A percentile compares a stretch with the other conserved stretches of the same genome.
Evolutionary conservation across 2,113 vertebrate species (phyloP).

Genomic region (Mohoua ochrocephala): DNA sequence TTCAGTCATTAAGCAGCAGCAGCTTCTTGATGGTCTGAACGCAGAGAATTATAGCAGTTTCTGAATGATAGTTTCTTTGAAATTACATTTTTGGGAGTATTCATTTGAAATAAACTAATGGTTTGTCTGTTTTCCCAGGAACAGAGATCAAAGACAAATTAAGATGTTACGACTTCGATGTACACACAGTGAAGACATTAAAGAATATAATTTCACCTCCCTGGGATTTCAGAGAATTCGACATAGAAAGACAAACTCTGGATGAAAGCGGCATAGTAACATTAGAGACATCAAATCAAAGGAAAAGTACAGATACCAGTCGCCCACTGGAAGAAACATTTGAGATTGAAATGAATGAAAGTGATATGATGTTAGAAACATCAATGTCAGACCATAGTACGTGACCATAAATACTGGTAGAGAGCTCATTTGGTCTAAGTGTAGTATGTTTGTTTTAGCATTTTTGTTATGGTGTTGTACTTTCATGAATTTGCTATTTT

Average conservation of each 20-base stretch:
- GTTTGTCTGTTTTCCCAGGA: conserved; percentile 73
- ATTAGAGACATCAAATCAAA: conserved; percentile 80
- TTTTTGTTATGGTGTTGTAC: conserved; percentile 51
- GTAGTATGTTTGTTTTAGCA: conserved; percentile 15
- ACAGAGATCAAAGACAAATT: conserved; percentile 96
- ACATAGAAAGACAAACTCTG: conserved; percentile 78
- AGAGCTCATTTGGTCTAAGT: neutral
- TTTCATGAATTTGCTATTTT: conserved; percentile 52
- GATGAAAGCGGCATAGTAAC: conserved; percentile 83
- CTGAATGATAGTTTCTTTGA: neutral
- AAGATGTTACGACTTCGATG: conserved; percentile 82
- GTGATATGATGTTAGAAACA: conserved; percentile 95
- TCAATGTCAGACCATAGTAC: conserved; percentile 95
- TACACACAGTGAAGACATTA: conserved; percentile 87
- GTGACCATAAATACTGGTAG: conserved; percentile 50
- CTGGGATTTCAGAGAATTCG: conserved; percentile 80
- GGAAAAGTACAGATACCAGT: conserved; percentile 83
- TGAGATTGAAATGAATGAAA: conserved; percentile 97
- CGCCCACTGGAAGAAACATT: conserved; percentile 85
- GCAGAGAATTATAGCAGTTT: neutral
- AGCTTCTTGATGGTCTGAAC: neutral
- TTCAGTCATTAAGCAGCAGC: neutral
- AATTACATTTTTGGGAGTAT: neutral
- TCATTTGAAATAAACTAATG: neutral
- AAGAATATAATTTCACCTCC: conserved; percentile 92